Conservation (phyloP, 2,113 vertebrate genomes). For the Jaculus jaculus region DNA sequence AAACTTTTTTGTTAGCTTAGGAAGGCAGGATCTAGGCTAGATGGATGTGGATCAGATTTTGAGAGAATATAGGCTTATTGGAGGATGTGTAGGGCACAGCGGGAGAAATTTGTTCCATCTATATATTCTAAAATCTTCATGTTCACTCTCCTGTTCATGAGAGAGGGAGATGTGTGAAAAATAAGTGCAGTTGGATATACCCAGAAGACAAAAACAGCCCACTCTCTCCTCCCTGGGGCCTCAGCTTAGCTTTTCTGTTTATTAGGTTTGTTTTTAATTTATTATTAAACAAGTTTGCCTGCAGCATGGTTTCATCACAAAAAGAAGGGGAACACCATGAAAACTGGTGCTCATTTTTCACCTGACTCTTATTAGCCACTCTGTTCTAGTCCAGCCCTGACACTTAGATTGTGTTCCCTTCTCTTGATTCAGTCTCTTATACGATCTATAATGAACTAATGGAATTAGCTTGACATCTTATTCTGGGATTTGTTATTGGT, state of each 20-base stretch:
- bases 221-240: background rate
- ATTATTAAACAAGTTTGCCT: conserved; percentile 1
- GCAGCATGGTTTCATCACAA: background rate
- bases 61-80: accelerated
- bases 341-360: conserved; percentile 6
- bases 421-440: background rate
- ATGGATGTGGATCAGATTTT: too few species aligned
- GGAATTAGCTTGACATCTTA: background rate
- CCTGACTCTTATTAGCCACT: background rate
- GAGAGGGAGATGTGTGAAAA: background rate
- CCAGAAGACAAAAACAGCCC: background rate
- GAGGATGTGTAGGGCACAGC: accelerated
- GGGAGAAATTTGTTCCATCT: background rate
- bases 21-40: background rate
- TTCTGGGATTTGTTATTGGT: background rate
- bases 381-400: background rate
- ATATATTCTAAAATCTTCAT: background rate
- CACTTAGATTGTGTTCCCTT: background rate
- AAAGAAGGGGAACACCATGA: background rate
- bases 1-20: background rate
- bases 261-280: conserved; percentile 2
- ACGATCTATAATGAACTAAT: conserved; percentile 30
- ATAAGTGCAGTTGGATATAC: background rate
- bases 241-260: background rate
- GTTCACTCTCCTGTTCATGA: background rate